These are phyloP conservation scores for Hypomesus transpacificus DNA, from an alignment of 2,113 vertebrate genomes.

Conservation along the genomic window DNA sequence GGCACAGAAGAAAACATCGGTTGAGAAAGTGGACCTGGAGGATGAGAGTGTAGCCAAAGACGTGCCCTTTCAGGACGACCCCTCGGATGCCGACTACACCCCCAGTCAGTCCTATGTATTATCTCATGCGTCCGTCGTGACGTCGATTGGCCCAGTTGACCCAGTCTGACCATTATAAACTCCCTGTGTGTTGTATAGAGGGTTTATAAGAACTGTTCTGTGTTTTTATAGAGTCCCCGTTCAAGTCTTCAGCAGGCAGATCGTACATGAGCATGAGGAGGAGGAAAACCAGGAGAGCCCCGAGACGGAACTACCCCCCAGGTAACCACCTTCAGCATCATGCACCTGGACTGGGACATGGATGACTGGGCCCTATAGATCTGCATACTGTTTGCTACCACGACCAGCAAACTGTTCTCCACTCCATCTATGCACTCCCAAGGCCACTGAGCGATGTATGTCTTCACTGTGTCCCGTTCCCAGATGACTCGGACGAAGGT, in stretches of 20 bases:
- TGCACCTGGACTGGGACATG: no score
- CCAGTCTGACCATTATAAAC: neutral
- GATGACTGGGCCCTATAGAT: no score
- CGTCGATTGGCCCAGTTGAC: neutral
- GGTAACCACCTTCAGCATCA: conserved; percentile 53
- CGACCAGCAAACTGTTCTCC: no score
- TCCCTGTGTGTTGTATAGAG: neutral
- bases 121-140: neutral
- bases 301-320: conserved; percentile 43
- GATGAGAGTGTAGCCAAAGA: conserved; percentile 39
- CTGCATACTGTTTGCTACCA: no score
- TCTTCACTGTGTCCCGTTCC: neutral
- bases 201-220: neutral
- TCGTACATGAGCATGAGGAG: conserved; percentile 66
- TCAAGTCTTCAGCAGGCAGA: conserved; percentile 45
- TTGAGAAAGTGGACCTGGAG: conserved; percentile 37
- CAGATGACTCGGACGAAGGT: conserved; percentile 62
- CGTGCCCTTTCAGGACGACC: conserved; percentile 60
- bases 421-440: neutral
- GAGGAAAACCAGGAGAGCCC: conserved; percentile 64
- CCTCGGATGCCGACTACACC: conserved; percentile 63
- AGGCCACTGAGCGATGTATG: neutral
- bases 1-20: conserved; percentile 27
- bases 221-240: conserved; percentile 53
- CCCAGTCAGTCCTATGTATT: conserved; percentile 58